Base-by-base conservation (phyloP, 2,113 vertebrate genomes). In the Eidolon helvum region DNA sequence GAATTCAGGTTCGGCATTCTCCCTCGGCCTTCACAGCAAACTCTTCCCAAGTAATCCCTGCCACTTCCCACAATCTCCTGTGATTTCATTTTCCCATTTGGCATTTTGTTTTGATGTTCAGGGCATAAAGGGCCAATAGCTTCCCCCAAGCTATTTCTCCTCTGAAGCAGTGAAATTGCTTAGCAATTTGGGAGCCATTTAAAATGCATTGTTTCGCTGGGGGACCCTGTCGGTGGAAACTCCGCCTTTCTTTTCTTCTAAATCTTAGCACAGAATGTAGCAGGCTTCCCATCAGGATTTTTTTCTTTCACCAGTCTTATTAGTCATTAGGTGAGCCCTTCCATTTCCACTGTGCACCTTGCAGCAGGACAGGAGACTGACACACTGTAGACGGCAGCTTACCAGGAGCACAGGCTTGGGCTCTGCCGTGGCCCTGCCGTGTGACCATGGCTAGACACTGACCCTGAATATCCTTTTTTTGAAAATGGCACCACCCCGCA, bases 31-130 rank as follows among this genome's bases (percentile, higher is more conserved):
- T 48, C n/a, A 48, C 66, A n/a, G 59, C 89, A 72, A 48, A 59
- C 91, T 38, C n/a, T 71, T 87, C 93, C 83, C 68, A 9, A 2
- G 14, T 35, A 26, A 75, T 15, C 38, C 38, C 9, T 86, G 48
- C 92, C 83, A 33, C 96, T 97, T 94, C 93, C 90, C 65, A 96
- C 40, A 88, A 89, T 84, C 85, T 65, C 84, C 24, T 48, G 75
- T 16, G 94, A 98, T 98, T 98, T 98, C 96, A 95, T 98, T 98
- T 98, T 98, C 96, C 97, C 94, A 71, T 94, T 98, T 98, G 97
- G 97, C 97, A 98, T 98, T 98, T 98, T 98, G 98, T 98, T 98
- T 98, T 98, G 98, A 98, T 98, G 97, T 98, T 98, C 96, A 72
- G 96, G 97, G 97, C 98, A 98, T 98, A 98, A 98, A 98, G 98